Conservation (phyloP, 2,113 vertebrate genomes). For the Zapornia atra region DNA sequence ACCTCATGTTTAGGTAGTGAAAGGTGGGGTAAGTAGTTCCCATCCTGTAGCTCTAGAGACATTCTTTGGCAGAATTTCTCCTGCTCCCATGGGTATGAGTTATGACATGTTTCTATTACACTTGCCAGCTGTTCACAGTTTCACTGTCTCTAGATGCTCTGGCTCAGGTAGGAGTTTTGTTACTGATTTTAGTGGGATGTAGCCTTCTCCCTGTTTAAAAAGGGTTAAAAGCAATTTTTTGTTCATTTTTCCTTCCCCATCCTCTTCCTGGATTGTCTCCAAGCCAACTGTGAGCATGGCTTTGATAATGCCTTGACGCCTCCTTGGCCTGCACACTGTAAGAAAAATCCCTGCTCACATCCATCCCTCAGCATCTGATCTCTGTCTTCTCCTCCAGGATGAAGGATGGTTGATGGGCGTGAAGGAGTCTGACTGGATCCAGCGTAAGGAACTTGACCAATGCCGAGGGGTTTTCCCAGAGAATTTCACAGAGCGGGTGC, state of each 20-base stretch:
- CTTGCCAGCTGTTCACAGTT: neutral
- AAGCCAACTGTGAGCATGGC: conserved; percentile 21
- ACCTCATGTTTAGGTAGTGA: neutral
- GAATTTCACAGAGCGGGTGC: conserved; percentile 95
- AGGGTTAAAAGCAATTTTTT: neutral
- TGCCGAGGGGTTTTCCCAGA: conserved; percentile 94
- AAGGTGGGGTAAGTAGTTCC: neutral
- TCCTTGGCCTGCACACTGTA: neutral
- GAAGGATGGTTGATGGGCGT: conserved; percentile 98
- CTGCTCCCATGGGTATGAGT: neutral
- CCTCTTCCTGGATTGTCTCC: neutral
- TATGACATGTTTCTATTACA: neutral
- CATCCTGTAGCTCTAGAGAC: neutral
- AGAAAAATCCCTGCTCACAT: neutral
- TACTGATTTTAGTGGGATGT: neutral
- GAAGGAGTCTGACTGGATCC: conserved; percentile 89
- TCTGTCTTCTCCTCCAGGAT: conserved; percentile 78
- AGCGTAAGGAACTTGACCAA: conserved; percentile 84
- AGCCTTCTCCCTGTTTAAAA: neutral
- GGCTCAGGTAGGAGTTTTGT: neutral
- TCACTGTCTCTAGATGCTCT: neutral
- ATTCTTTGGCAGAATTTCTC: neutral
- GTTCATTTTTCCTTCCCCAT: neutral
- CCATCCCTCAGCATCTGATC: neutral
- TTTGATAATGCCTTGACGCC: conserved; percentile 11